Evolutionary conservation across 1,140 invertebrate genomes (phyloP).

Genomic region (Chironomus tepperi): DNA sequence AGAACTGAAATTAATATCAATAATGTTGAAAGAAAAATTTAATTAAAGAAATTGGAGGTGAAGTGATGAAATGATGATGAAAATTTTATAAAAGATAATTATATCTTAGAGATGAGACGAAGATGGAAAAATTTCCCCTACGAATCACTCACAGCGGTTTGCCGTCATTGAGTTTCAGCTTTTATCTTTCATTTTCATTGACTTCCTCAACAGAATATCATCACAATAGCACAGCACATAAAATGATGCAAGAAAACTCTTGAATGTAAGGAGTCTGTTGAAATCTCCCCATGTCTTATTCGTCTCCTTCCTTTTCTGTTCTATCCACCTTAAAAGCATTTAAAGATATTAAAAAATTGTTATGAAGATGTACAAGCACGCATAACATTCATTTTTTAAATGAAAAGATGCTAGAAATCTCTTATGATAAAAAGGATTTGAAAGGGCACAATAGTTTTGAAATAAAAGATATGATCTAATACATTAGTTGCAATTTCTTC

Average conservation of each 20-base stretch:
- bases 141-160: conserved; percentile 4
- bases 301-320: neutral
- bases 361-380: too few relatives aligned
- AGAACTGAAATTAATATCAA: neutral
- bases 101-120: neutral
- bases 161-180: neutral
- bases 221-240: too few relatives aligned
- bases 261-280: too few relatives aligned
- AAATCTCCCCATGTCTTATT: too few relatives aligned
- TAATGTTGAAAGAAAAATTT: neutral
- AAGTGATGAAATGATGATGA: neutral
- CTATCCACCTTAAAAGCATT: neutral
- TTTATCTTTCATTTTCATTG: neutral
- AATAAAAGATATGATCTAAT: too few relatives aligned
- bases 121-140: neutral
- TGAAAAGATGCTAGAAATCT: too few relatives aligned
- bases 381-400: too few relatives aligned
- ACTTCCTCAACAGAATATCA: neutral
- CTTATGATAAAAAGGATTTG: too few relatives aligned
- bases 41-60: neutral
- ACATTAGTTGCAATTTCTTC: too few relatives aligned
- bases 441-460: too few relatives aligned
- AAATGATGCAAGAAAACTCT: too few relatives aligned
- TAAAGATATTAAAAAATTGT: too few relatives aligned
- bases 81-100: neutral